These are phyloP conservation scores for Cossypha caffra DNA, from an alignment of 2,797 vertebrate genomes.

Conservation along the genomic window DNA sequence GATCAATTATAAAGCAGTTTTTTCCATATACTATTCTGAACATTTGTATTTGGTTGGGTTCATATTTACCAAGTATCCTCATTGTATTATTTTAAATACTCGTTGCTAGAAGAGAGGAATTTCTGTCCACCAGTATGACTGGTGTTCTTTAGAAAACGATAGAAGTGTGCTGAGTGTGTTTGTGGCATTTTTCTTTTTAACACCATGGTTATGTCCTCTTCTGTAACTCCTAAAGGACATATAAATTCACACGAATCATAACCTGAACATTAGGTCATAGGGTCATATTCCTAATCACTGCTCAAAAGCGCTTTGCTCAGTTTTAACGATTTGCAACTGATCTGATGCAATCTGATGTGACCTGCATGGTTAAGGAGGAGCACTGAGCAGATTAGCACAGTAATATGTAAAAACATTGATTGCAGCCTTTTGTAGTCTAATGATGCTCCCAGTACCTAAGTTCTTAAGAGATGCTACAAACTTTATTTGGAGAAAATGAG, in stretches of 20 bases:
- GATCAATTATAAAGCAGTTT: neutral
- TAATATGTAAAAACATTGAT: neutral
- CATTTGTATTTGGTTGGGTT: neutral
- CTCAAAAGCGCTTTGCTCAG: neutral
- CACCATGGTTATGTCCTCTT: neutral
- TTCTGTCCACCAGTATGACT: neutral
- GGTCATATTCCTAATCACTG: neutral
- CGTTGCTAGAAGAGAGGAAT: neutral
- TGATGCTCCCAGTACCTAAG: accelerated
- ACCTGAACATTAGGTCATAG: accelerated
- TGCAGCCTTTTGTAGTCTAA: neutral
- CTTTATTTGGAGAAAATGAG: neutral
- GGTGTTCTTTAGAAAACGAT: neutral
- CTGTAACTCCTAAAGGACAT: neutral
- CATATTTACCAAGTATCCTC: neutral
- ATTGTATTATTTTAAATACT: neutral
- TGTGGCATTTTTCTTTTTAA: neutral
- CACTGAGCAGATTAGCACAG: accelerated
- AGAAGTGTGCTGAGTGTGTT: neutral
- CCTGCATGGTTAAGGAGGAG: accelerated
- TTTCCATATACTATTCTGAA: neutral
- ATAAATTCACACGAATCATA: neutral
- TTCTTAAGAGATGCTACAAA: neutral
- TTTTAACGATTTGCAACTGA: neutral
- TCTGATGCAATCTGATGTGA: neutral